phyloP scores from a whole-genome alignment of 2,113 vertebrate genomes.

The Canis aureus region DNA sequence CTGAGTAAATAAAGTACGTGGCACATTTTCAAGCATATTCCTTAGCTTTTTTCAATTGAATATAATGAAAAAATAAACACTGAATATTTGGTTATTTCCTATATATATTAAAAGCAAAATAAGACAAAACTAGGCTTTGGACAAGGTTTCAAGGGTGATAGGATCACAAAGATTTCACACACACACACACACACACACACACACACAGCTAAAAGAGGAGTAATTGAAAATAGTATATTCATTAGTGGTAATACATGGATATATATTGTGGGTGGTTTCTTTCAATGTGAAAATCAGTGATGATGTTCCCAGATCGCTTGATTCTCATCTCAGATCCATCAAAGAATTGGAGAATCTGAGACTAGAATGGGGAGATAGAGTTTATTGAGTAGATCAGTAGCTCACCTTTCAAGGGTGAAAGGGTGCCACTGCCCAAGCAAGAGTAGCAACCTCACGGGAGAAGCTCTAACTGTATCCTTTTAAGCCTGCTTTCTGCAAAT shows the following conservation, averaged over 20 bases:
- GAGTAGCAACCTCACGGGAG: neutral
- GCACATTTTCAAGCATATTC: neutral
- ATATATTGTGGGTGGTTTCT: neutral
- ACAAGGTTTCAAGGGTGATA: neutral
- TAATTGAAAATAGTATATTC: neutral
- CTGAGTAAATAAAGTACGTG: neutral
- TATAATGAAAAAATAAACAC: neutral
- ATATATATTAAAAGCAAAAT: neutral
- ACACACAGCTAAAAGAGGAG: neutral
- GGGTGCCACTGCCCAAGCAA: neutral
- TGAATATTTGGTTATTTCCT: neutral
- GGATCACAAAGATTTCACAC: neutral
- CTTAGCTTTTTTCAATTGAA: neutral
- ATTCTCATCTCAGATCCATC: neutral
- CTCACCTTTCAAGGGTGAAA: neutral
- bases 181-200: neutral
- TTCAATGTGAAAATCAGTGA: neutral
- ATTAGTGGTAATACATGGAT: neutral
- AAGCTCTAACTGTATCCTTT: neutral
- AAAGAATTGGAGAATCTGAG: neutral
- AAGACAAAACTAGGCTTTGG: neutral
- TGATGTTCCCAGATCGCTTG: neutral
- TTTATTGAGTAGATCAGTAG: neutral
- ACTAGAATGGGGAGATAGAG: neutral
- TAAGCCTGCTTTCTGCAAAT: neutral